Evolutionary conservation across 2,113 vertebrate species (phyloP), one percentile per base, ranked within the genome.

Genomic region (Origma solitaria): DNA sequence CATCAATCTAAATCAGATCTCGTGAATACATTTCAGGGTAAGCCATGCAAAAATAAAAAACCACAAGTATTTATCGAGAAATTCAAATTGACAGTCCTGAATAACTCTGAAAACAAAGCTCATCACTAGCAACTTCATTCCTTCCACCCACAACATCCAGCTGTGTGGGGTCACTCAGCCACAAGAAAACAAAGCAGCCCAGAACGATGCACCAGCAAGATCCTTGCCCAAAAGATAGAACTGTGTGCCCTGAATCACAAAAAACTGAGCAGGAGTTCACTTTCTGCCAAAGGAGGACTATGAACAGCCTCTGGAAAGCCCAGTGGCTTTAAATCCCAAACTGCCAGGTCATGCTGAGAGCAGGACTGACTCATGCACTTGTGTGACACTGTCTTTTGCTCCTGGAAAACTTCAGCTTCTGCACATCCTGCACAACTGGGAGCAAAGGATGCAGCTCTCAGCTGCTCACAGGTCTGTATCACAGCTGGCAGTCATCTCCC

Each of bases 311-410:
- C 35, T 42, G 61, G 30, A 69, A 90, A 72, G 38, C 7, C 16
- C 58, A 65, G 30, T 14, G 19, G 3, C 23, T 77, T 72, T 82
- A 65, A 91, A 88, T 19, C 10, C 49, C 35, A 22, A 93, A 53
- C 10, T 49, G 30, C 27, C 9, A 56, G 6, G 40, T 25, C 20
- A 19, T 24, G 44, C 57, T 2, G 27, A 71, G 53, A 72, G 24
- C 13, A 23, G 1, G 49, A 76, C 0, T 27, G 40, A 57, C 57
- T 47, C 49, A 54, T 2, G 11, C 19, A 9, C 21, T 37, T 3
- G 0, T 1, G 1, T 20, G 38, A n/a, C 23, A 20, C 1, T 0
- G 8, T 10, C 2, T 0, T 25, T 94, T 56, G 40, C 37, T 70
- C 38, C 71, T 50, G 42, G 18, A 28, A 27, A 7, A 11, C 40